Base-by-base conservation (phyloP, 2,888 invertebrate genomes). In the Drosophila affinis region DNA sequence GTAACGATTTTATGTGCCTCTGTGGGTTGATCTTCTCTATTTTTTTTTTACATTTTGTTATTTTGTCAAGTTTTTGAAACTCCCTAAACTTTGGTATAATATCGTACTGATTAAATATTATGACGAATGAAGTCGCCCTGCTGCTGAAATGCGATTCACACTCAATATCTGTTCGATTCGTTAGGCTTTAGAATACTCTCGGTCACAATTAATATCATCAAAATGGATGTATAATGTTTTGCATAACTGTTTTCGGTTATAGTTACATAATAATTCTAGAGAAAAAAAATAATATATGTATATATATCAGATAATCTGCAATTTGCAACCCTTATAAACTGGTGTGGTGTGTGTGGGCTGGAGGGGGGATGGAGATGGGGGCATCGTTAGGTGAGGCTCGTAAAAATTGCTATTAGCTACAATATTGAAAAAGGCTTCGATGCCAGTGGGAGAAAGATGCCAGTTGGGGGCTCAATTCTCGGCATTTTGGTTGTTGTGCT, bases 1-100 rank as follows among this genome's bases (percentile, higher is more conserved):
- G 29, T 53, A 53, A 34, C 49, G 63, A 24, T 21, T 53, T 53
- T 56, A 55, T 59, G 57, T 79, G 60, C 77, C 73, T 70, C 68
- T 80, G 72, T 76, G 61, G 59, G 65, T 52, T 46, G 32, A 44
- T 39, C 12, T 10, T 10, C 29, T 49, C 29, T 54, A 18, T 32
- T 10, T 45, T 61, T 61, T 63, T 59, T 45, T 61, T 63, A 60
- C 51, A 54, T 51, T 57, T 51, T 62, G 47, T 62, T 24, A 17
- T 58, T 49, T 57, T 54, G 46, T 46, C 71, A 60, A 60, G 71
- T 71, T 72, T 71, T 72, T 68, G 21, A 78, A 81, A 83, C 74
- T 76, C 60, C 52, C 45, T 72, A 73, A 61, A 81, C 85, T 79
- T 84, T 81, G 85, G 85, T 79, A 81, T 82, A 72, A 65, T 70